Evolutionary conservation across 2,797 vertebrate species (phyloP).

Genomic region (Pangasius krempfi): DNA sequence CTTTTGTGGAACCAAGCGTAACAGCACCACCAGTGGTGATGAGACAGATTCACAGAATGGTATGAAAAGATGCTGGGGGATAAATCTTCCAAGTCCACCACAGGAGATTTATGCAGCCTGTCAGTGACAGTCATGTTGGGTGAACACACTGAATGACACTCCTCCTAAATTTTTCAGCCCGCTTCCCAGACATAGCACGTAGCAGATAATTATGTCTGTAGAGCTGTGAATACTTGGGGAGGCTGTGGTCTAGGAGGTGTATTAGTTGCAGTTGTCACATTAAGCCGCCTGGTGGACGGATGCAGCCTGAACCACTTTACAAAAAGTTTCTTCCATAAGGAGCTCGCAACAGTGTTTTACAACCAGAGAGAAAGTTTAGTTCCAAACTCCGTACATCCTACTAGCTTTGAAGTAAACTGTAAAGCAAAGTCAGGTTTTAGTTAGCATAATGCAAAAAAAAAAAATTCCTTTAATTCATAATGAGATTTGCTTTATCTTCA

Average conservation of each 20-base stretch:
- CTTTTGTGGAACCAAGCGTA: neutral
- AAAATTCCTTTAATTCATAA: neutral
- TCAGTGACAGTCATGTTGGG: neutral
- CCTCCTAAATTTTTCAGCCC: neutral
- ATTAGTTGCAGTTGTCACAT: neutral
- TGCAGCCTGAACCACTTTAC: neutral
- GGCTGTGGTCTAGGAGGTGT: neutral
- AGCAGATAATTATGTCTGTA: neutral
- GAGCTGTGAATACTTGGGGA: neutral
- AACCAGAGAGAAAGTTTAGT: neutral
- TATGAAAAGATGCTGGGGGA: neutral
- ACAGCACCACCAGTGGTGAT: neutral
- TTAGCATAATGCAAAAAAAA: neutral
- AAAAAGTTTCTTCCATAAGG: neutral
- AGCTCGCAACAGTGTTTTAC: neutral
- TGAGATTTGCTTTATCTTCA: neutral
- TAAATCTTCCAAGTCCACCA: neutral
- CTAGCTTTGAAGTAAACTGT: neutral
- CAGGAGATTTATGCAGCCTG: neutral
- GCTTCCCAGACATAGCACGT: neutral
- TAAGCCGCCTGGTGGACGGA: neutral
- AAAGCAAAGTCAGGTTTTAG: neutral
- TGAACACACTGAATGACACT: neutral
- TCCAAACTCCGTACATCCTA: neutral
- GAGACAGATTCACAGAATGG: neutral